phyloP scores from a whole-genome alignment of 2,113 vertebrate species.

The Tenebrosternarchus preto region DNA sequence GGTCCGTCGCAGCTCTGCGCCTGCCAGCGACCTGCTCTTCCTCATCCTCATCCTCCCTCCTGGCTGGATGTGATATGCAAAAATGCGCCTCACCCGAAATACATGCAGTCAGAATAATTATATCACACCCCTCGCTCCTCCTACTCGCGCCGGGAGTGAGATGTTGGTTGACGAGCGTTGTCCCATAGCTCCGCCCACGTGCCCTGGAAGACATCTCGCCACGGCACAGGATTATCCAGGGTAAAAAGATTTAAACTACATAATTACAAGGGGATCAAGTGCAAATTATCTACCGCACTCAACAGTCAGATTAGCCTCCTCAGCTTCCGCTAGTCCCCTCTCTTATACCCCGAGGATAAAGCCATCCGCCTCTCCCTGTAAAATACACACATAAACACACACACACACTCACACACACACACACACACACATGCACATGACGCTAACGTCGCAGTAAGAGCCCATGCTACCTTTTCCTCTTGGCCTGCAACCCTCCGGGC shows the following conservation, averaged over 20 bases:
- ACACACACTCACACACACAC: neutral
- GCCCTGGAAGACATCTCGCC: constrained; percentile 67
- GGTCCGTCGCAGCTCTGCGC: too few relatives aligned
- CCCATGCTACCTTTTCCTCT: constrained; percentile 88
- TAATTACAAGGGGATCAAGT: constrained; percentile 90
- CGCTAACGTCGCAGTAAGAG: constrained; percentile 84
- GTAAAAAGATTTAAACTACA: constrained; percentile 87
- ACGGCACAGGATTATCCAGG: constrained; percentile 78
- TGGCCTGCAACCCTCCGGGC: constrained; percentile 90
- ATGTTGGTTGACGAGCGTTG: constrained; percentile 58
- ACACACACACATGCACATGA: constrained; percentile 78
- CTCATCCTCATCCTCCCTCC: constrained; percentile 59
- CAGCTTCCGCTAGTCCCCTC: constrained; percentile 54
- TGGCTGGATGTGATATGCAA: constrained; percentile 65
- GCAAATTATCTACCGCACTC: constrained; percentile 85
- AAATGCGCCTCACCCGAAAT: constrained; percentile 58
- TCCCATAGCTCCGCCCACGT: constrained; percentile 55
- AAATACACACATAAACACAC: constrained; percentile 11
- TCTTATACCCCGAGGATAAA: constrained; percentile 59
- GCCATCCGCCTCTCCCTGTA: neutral
- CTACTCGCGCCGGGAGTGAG: constrained; percentile 59
- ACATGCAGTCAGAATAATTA: constrained; percentile 72
- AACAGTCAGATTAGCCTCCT: constrained; percentile 86
- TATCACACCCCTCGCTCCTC: constrained; percentile 60
- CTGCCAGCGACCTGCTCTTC: constrained; percentile 34